Conservation (phyloP, 2,888 invertebrate species). For the Acronicta psi region DNA sequence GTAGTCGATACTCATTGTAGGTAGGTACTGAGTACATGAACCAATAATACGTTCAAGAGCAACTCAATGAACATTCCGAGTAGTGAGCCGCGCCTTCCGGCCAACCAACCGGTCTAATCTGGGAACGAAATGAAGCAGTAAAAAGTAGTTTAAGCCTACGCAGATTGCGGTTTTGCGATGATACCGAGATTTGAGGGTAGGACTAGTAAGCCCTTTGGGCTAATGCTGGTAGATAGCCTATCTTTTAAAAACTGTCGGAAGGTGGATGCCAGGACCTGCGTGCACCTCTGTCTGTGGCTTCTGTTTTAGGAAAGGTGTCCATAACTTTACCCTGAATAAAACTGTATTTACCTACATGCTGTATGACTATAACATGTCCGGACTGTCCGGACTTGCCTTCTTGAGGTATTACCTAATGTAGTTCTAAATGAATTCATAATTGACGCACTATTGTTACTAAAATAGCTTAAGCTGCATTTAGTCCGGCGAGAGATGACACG, state of each 20-base stretch:
- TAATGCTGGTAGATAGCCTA: no score
- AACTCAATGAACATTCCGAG: constrained; percentile 5
- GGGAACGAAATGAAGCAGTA: not conserved
- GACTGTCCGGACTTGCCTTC: no score
- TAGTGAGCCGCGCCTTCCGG: not conserved
- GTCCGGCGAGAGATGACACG: constrained; percentile 24
- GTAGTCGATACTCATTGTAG: constrained; percentile 8
- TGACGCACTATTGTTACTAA: constrained; percentile 22
- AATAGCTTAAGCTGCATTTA: constrained; percentile 9
- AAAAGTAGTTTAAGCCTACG: not conserved
- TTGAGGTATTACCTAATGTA: not conserved
- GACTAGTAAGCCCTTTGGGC: no score
- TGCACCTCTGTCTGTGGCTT: no score
- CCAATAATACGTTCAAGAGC: constrained; percentile 14
- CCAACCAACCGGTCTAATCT: not conserved
- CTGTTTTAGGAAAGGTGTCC: no score
- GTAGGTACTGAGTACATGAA: constrained; percentile 4
- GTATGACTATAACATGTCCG: no score
- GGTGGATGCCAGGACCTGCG: no score
- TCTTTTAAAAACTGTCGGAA: no score
- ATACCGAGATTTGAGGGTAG: no score
- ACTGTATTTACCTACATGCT: no score
- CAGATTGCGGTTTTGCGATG: no score
- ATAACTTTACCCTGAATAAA: no score
- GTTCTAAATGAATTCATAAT: constrained; percentile 4